Conservation (phyloP, 2,888 invertebrate genomes). For the Syritta pipiens region DNA sequence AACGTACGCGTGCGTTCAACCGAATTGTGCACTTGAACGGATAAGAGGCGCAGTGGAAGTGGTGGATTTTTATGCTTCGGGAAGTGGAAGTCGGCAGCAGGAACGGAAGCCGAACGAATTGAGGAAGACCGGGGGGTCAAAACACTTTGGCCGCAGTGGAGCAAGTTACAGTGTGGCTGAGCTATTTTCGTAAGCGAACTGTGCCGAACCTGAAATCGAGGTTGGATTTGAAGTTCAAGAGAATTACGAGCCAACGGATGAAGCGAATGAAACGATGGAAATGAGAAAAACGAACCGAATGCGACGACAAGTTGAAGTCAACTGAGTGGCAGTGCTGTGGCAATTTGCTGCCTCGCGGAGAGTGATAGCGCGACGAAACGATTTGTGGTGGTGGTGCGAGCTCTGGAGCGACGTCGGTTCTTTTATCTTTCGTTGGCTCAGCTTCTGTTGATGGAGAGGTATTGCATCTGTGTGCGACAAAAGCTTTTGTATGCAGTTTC, state of each 20-base stretch:
- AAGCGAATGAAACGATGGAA: neutral
- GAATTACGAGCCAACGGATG: neutral
- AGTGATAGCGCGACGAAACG: slow-evolving; percentile 14
- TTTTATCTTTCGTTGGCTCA: slow-evolving; percentile 4
- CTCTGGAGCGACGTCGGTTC: neutral
- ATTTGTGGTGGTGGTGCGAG: neutral
- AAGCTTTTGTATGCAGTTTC: slow-evolving; percentile 1
- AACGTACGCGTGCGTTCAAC: slow-evolving; percentile 24
- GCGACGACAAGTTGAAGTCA: slow-evolving; percentile 28
- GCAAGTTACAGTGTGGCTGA: too few species aligned
- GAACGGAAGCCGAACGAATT: slow-evolving; percentile 44
- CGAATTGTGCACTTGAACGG: slow-evolving; percentile 33
- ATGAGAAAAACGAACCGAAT: slow-evolving; percentile 12
- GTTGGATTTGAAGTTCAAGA: slow-evolving; percentile 34
- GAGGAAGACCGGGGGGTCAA: slow-evolving; percentile 57
- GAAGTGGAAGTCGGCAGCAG: slow-evolving; percentile 60
- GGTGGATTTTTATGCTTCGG: slow-evolving; percentile 35
- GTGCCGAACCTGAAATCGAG: slow-evolving; percentile 32
- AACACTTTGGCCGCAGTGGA: slow-evolving; percentile 30
- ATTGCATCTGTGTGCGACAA: too few species aligned
- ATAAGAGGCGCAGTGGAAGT: slow-evolving; percentile 24
- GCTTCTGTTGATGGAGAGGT: neutral
- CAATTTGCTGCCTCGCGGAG: neutral
- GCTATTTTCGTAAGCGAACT: neutral
- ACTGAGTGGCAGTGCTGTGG: too few species aligned